These are phyloP conservation scores for Xiphydria camelus DNA, from an alignment of 2,888 invertebrate genomes.

Conservation along the genomic window DNA sequence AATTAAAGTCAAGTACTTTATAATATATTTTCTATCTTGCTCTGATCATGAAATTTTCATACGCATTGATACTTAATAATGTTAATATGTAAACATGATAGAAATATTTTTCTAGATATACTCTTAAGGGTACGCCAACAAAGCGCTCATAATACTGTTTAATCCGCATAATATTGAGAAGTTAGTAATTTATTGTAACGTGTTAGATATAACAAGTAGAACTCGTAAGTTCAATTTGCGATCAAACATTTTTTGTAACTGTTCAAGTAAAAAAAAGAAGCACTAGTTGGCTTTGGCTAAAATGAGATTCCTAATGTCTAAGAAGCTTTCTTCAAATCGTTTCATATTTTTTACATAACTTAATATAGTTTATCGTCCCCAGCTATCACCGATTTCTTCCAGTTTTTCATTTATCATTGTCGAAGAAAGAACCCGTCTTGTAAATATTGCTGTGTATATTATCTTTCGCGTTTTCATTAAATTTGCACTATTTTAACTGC, in stretches of 20 bases:
- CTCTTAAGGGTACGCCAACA: constrained; percentile 26
- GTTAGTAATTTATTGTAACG: constrained; percentile 21
- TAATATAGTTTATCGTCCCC: constrained; percentile 24
- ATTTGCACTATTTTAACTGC: constrained; percentile 44
- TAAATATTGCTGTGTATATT: constrained; percentile 10
- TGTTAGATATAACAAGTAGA: constrained; percentile 13
- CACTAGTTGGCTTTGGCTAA: background rate
- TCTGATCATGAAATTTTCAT: constrained; percentile 25
- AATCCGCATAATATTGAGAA: constrained; percentile 20
- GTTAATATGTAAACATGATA: constrained; percentile 28
- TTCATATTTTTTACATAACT: constrained; percentile 23
- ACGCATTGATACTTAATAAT: constrained; percentile 30
- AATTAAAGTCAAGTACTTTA: no score
- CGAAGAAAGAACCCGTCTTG: constrained; percentile 25
- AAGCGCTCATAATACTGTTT: constrained; percentile 22
- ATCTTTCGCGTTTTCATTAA: constrained; percentile 46
- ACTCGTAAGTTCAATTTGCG: background rate
- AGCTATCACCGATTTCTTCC: constrained; percentile 28
- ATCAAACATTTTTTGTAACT: constrained; percentile 6
- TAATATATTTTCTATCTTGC: no score
- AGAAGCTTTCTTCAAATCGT: background rate
- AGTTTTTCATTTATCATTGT: constrained; percentile 37
- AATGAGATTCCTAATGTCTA: background rate
- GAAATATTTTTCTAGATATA: constrained; percentile 32
- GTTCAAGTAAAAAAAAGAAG: constrained; percentile 1